Evolutionary conservation across 2,113 vertebrate genomes (phyloP), one percentile per base, ranked within the genome.

Genomic region (Dasypus novemcinctus): DNA sequence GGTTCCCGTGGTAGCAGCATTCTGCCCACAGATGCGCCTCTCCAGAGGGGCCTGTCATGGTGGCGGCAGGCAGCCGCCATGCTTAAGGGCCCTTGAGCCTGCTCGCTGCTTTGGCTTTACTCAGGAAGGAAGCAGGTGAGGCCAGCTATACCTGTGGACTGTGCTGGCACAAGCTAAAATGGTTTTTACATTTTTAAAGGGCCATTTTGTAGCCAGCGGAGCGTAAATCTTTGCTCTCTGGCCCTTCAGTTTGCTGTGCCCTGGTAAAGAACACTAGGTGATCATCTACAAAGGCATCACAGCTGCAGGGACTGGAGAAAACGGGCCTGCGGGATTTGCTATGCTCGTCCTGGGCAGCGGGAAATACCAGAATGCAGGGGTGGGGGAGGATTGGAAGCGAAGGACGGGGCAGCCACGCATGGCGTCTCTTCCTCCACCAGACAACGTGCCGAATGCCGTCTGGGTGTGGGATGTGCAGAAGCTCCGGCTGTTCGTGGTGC

Each of bases 401-500:
- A 59, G 57, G 20, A 20, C 57, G 0, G 23, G 12, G 52, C 52
- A n/a, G 21, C 17, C 0, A 0, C 0, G 0, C 12, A 0, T 23
- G 17, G 17, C 57, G 6, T 25, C 83, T 75, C 46, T 21, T 29
- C n/a, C 66, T 57, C 64, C 38, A 74, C 1, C 95, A 99, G 99
- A 99, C 98, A 99, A 98, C 92, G 98, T 99, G 97, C 99, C 99
- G 33, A 99, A 97, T 0, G 98, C 98, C 0, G 95, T 99, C 31
- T 99, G 99, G 99, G 98, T 99, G 96, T 99, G 99, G 99, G 99
- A 99, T 96, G 95, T 99, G 46, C 98, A 98, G 83, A 99, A 97
- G 97, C 98, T 99, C 98, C 98, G 98, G 23, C 98, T 99, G 64
- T 98, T 96, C 0, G 99, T 98, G 6, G 99, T 99, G 54, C 86